Percentiles rank a stretch among this genome's conserved stretches.
Conservation (phyloP, 2,888 invertebrate genomes). For the Hirtodrosophila trivittata region DNA sequence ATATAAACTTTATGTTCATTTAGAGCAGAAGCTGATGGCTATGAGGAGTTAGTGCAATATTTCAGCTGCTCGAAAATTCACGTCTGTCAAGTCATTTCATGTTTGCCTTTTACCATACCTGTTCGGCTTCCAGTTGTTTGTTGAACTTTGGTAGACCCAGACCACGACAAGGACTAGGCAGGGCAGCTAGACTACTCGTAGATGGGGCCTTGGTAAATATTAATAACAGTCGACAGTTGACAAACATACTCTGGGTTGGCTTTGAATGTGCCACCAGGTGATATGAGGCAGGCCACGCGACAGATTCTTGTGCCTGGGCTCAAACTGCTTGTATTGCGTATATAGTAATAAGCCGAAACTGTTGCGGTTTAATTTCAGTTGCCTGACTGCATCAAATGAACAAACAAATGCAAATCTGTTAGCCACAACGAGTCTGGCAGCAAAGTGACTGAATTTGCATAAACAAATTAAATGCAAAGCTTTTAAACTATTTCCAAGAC, state of each 20-base stretch:
- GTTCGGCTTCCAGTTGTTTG: conserved; percentile 4
- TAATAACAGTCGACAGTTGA: conserved; percentile 42
- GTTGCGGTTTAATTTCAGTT: conserved; percentile 60
- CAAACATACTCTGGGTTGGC: conserved; percentile 43
- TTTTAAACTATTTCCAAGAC: conserved; percentile 11
- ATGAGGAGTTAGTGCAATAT: too few relatives aligned
- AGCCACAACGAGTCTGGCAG: conserved; percentile 7
- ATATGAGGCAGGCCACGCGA: too few relatives aligned
- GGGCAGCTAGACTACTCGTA: conserved; percentile 1
- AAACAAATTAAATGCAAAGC: conserved; percentile 36
- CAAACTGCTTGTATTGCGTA: too few relatives aligned
- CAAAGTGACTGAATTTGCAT: conserved; percentile 17
- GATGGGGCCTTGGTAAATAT: conserved; percentile 46
- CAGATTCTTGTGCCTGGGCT: too few relatives aligned
- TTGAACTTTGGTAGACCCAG: conserved; percentile 1
- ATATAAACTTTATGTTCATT: too few relatives aligned
- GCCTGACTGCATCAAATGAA: conserved; percentile 42
- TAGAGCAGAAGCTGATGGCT: too few relatives aligned
- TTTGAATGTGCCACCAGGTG: conserved; percentile 16
- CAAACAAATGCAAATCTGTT: conserved; percentile 49
- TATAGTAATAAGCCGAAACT: conserved; percentile 27
- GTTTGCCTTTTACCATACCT: background rate
- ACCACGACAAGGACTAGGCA: conserved; percentile 21
- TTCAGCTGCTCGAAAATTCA: too few relatives aligned
- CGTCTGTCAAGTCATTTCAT: too few relatives aligned